Base-by-base conservation (phyloP, 2,888 invertebrate species). In the Platypus cylindrus region DNA sequence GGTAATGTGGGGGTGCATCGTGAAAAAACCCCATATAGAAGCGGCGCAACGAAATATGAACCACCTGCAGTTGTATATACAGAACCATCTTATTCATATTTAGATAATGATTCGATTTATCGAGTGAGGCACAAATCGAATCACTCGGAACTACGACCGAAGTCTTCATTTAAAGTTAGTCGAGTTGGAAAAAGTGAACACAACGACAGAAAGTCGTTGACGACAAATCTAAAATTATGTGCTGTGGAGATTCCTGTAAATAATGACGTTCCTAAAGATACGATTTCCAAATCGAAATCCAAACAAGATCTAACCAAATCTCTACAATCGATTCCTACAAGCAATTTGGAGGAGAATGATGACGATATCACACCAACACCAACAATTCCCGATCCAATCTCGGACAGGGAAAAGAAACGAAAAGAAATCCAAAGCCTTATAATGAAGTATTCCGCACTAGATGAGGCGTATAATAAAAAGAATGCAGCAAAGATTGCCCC, bases 341-440 rank as follows among this genome's bases (percentile, higher is more conserved):
- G n/a, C n/a, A n/a, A n/a, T n/a, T 15, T 16, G 27, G 13, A 5
- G 14, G 27, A 14, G 13, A 16, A 27, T 9, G 55, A 54, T 11
- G 69, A 70, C 37, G 71, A 69, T 43, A 62, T 65, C 44, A 51
- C 51, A 3, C 52, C 53, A 3, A 58, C 58, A 8, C 55, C 55
- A 5, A 65, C 67, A 23, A 64, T 64, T 29, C 53, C 57, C 2
- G 76, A 77, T 52, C 67, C 67, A 41, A 66, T 68, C 15, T 70
- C 71, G 45, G 85, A 86, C 46, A 68, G 86, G 27, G 83, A 84
- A 56, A 78, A 79, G 7, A 76, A 78, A 49, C 71, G 86, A 22
- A 85, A 85, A 52, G 86, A 87, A 55, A 83, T 84, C 39, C 80
- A 83, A 57, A 76, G 78, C 49, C 65, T 87, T 38, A 83, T 85